Evolutionary conservation across 2,113 vertebrate species (phyloP), one percentile per base, ranked within the genome.

Genomic region (Eubucco bourcierii): DNA sequence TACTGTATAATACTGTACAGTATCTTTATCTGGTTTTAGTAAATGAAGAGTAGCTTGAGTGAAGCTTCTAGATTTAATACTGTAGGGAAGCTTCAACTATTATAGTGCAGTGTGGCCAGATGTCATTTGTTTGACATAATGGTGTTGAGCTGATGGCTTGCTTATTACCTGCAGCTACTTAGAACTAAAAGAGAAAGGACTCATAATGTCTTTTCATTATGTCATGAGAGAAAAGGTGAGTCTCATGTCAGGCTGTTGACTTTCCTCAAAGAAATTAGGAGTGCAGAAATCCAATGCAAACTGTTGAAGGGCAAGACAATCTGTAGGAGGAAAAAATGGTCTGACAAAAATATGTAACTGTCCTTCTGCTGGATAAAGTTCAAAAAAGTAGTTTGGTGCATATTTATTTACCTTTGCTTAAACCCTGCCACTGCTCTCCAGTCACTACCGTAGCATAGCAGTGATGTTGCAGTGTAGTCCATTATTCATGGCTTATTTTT

Each of bases 121-220:
- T 82, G 64, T 84, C 55, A 56, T 93, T 92, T 84, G 16, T 88
- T 66, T 89, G 67, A 60, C 78, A 37, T 76, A 87, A 76, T 47
- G 41, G 16, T 73, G 8, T 75, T 58, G 75, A 73, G 63, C 55
- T 15, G n/a, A 67, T 88, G 71, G 53, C 41, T 93, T 1, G 4
- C 11, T 29, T 87, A 56, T 55, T 84, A 94, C 55, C 84, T 89
- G 52, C 52, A 66, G 71, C 67, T 94, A 58, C 39, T 68, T 66
- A 28, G 1, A 66, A 33, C 71, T 67, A 44, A 63, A 92, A 77
- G 65, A 77, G 41, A 83, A 73, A 74, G 53, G 56, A n/a, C 29
- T 95, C 24, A 37, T 78, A 50, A 70, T 82, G 27, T 66, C 77
- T 81, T 70, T 84, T 92, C 60, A 63, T 87, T 82, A 44, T 59